phyloP scores from a whole-genome alignment of 92 coral and sea anemone genomes.

The Pocillopora meandrina region DNA sequence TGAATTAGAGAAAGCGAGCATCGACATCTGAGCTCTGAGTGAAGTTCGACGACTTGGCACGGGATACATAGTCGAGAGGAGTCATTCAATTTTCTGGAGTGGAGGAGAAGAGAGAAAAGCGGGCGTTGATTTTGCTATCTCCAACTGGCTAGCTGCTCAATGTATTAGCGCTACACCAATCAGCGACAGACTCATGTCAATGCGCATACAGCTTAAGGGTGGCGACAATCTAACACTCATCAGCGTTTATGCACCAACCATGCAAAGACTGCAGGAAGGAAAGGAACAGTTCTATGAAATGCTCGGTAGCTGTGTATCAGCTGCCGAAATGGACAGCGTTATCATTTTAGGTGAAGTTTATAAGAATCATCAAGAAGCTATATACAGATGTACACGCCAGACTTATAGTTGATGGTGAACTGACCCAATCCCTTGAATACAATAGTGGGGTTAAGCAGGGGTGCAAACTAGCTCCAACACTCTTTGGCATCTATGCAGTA shows the following conservation, averaged over 20 bases:
- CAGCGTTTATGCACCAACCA: constrained; percentile 18
- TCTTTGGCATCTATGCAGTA: too few relatives aligned
- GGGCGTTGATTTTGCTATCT: constrained; percentile 52
- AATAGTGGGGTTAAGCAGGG: too few relatives aligned
- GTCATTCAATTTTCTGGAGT: constrained; percentile 48
- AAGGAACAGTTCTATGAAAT: constrained; percentile 25
- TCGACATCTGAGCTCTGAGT: constrained; percentile 42
- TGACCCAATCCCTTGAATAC: too few relatives aligned
- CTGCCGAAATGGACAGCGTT: constrained; percentile 9
- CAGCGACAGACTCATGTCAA: constrained; percentile 16
- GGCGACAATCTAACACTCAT: neutral
- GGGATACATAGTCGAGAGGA: constrained; percentile 30
- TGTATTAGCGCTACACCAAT: constrained; percentile 34
- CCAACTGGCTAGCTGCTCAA: constrained; percentile 31
- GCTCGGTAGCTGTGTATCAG: constrained; percentile 5
- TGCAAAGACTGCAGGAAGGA: neutral
- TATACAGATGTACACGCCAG: too few relatives aligned
- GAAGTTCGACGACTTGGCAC: constrained; percentile 45
- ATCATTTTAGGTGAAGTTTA: constrained; percentile 33
- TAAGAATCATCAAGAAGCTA: too few relatives aligned
- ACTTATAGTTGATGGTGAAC: too few relatives aligned
- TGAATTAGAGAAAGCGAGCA: constrained; percentile 28
- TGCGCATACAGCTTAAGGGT: constrained; percentile 2
- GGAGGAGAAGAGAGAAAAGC: constrained; percentile 34
- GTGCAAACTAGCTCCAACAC: too few relatives aligned